Base-by-base conservation (phyloP, 2,113 vertebrate species). In the Hucho hucho region DNA sequence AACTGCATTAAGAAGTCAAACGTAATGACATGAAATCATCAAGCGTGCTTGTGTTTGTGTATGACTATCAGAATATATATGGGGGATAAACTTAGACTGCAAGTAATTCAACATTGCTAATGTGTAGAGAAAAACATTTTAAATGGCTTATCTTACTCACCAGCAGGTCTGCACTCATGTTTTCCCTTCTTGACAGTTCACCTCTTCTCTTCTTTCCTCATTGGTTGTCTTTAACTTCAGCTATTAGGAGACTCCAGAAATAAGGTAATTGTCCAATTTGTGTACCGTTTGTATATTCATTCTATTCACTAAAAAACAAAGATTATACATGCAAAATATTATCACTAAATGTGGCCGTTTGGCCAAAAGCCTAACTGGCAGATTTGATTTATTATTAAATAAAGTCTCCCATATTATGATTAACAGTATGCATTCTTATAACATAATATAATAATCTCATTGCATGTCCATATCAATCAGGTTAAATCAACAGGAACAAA, bases 241-340 rank as follows among this genome's bases (percentile, higher is more conserved):
- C 95, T 99, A 72, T 97, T 99, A 95, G 96, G 97, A 96, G 98
- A 98, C 96, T 96, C 98, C 96, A 96, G 97, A 93, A 99, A 96
- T 92, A 99, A 99, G 98, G 98, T 99, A 98, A 92, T 92, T 90
- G 84, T 92, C 90, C 89, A 77, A 85, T 93, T 91, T 88, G 84
- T 84, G 80, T 89, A 90, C 89, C 88, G 81, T 89, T 89, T 90
- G 86, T 86, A 70, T 85, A 82, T 82, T 87, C 74, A 93, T 92
- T 81, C 80, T 84, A 0, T 0, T 73, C 82, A 83, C 82, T 86
- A 83, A 86, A 84, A 26, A 53, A 69, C 29, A 69, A 58, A 58
- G 32, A 32, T 32, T 32, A 6, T 32, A 32, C 32, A 53, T 73
- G 9, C 68, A 20, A 75, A 22, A 61, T 68, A 14, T 74, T 14